Evolutionary conservation across 2,888 invertebrate genomes (phyloP).

Genomic region (Chorisops tibialis): DNA sequence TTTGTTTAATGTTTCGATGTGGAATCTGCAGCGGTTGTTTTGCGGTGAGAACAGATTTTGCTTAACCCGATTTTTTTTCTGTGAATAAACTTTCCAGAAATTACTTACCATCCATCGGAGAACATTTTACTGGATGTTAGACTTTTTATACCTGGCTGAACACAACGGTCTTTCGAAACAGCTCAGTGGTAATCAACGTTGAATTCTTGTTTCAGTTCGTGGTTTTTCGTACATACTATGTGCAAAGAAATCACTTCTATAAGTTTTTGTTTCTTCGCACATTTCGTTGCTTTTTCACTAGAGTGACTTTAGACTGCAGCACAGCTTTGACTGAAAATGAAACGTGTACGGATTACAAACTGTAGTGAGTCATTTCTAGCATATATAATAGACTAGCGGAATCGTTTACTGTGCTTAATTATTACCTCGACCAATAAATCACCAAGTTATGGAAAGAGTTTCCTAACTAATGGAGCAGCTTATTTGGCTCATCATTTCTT

Average conservation of each 20-base stretch:
- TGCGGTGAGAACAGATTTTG: not conserved
- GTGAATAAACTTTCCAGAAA: conserved; percentile 22
- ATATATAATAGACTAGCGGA: conserved; percentile 18
- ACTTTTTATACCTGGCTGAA: conserved; percentile 18
- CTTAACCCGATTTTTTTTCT: conserved; percentile 14
- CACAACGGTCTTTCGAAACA: conserved; percentile 25
- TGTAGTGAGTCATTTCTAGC: conserved; percentile 10
- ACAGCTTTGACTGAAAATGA: too few species aligned
- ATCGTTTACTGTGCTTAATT: conserved; percentile 20
- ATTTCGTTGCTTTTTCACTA: too few species aligned
- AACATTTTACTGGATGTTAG: conserved; percentile 13
- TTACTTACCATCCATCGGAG: conserved; percentile 12
- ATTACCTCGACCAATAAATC: conserved; percentile 16
- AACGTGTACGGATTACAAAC: too few species aligned
- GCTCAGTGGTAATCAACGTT: conserved; percentile 16
- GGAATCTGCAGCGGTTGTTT: not conserved
- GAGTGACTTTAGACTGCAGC: too few species aligned
- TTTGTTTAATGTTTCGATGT: not conserved
- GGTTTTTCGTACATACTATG: conserved; percentile 10
- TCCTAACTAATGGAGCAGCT: too few species aligned
- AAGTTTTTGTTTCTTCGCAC: too few species aligned
- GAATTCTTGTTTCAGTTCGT: conserved; percentile 24
- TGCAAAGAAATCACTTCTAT: too few species aligned
- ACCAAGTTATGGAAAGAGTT: too few species aligned
- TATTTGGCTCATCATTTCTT: too few species aligned